phyloP scores from a whole-genome alignment of 1,140 invertebrate genomes.

The Zaprionus ornatus region DNA sequence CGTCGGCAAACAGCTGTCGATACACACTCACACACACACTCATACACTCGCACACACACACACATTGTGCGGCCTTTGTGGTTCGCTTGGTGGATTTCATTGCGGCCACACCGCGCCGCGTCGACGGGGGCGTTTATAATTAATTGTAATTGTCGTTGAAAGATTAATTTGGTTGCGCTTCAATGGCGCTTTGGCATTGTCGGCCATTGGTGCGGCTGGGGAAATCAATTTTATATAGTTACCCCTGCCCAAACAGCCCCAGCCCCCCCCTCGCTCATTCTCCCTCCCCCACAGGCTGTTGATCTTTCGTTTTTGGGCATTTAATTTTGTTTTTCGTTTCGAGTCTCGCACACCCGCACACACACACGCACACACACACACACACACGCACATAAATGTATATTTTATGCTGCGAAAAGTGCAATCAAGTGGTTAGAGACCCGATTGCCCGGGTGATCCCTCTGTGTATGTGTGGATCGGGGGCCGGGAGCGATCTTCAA shows the following conservation, averaged over 20 bases:
- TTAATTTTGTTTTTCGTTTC: slow-evolving; percentile 16
- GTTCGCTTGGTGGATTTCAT: slow-evolving; percentile 48
- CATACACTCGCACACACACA: background rate
- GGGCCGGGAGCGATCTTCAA: slow-evolving; percentile 63
- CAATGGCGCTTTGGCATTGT: slow-evolving; percentile 77
- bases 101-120: slow-evolving; percentile 35
- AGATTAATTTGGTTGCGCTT: slow-evolving; percentile 82
- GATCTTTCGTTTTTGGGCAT: slow-evolving; percentile 20
- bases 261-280: background rate
- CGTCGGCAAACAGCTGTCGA: slow-evolving; percentile 67
- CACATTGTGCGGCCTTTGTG: slow-evolving; percentile 54
- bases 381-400: slow-evolving; percentile 63
- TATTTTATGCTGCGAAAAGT: slow-evolving; percentile 81
- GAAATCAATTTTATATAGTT: slow-evolving; percentile 80
- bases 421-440: slow-evolving; percentile 77
- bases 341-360: slow-evolving; percentile 13
- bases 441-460: slow-evolving; percentile 2
- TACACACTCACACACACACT: slow-evolving; percentile 41
- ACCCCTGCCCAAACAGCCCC: slow-evolving; percentile 1
- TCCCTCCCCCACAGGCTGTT: background rate
- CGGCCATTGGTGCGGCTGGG: slow-evolving; percentile 73
- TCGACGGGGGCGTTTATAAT: slow-evolving; percentile 77
- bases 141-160: slow-evolving; percentile 83
- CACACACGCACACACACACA: slow-evolving; percentile 17
- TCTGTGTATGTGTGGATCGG: background rate